A percentile compares a stretch with the other conserved stretches of the same genome.
Evolutionary conservation across 2,113 vertebrate species (phyloP).

Genomic region (Ursus arctos): DNA sequence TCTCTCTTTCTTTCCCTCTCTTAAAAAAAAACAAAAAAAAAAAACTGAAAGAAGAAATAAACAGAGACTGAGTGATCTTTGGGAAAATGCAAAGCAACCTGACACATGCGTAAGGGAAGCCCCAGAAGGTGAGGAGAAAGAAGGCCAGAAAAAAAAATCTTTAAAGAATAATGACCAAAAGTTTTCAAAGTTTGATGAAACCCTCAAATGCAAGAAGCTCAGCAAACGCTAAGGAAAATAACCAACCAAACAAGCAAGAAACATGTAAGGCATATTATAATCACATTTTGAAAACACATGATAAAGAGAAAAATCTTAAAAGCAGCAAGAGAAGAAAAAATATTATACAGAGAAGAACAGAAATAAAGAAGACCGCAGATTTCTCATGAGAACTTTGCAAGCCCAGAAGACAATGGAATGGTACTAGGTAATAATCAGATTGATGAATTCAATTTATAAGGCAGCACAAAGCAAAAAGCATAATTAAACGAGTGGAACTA

Average conservation of each 20-base stretch:
- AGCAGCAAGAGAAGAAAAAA: background rate
- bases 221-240: background rate
- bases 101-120: background rate
- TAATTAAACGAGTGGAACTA: background rate
- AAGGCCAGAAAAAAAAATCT: background rate
- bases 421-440: background rate
- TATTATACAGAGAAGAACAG: background rate
- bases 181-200: background rate
- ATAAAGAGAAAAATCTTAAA: conserved; percentile 2
- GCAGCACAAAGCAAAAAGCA: background rate
- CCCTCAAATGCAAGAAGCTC: background rate
- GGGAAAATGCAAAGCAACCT: background rate
- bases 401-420: background rate
- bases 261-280: background rate
- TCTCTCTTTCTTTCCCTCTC: no score
- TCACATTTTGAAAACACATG: background rate
- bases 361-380: background rate
- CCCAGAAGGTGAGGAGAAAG: background rate
- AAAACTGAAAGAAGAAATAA: background rate
- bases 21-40: background rate
- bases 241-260: background rate
- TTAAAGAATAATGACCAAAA: background rate
- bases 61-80: background rate
- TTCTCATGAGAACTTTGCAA: background rate
- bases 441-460: background rate